Base-by-base conservation (phyloP, 1,140 invertebrate species). In the Neoseiulus cucumeris region DNA sequence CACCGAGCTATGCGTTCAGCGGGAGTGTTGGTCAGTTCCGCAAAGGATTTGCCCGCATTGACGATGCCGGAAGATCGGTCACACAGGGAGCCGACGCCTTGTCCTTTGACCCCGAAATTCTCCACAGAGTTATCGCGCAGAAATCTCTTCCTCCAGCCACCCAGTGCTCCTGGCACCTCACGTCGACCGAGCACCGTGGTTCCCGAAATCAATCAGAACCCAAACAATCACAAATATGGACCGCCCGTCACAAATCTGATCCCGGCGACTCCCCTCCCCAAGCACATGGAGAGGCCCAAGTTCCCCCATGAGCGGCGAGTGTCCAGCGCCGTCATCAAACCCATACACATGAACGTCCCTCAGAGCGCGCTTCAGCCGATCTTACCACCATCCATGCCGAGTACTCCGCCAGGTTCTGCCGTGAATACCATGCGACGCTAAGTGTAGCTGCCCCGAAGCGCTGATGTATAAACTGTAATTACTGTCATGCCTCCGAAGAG, bases 11-110 rank as follows among this genome's bases (percentile, higher is more conserved):
- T 59, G 51, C 51, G 51, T n/a, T 59, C 51, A 25, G 51, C 51
- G 25, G 51, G 51, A 25, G 51, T 59, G 25, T 20, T 59, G 14
- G 51, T 59, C 14, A 59, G 22, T 33, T 59, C 51, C 14, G 51
- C 51, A 17, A 59, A 59, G 22, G 51, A 59, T 25, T 20, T 59
- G 25, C 51, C 51, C 1, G 51, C 51, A 2, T 33, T 59, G 14
- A 25, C 51, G 22, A 59, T 59, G 51, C 51, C 51, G 25, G 51
- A 59, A 59, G 51, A 59, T 33, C 51, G 51, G 14, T 59, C 51
- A 2, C 51, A 59, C 22, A 12, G 51, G 14, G 51, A 59, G 9
- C 51, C 51, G 14, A 59, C 51, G 25, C 51, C 51, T 17, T 59
- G 51, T 25, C 51, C 51, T 6, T 33, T 59, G 5, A 59, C 51